phyloP scores from a whole-genome alignment of 1,140 invertebrate genomes.

The Paraescarpia echinospica region DNA sequence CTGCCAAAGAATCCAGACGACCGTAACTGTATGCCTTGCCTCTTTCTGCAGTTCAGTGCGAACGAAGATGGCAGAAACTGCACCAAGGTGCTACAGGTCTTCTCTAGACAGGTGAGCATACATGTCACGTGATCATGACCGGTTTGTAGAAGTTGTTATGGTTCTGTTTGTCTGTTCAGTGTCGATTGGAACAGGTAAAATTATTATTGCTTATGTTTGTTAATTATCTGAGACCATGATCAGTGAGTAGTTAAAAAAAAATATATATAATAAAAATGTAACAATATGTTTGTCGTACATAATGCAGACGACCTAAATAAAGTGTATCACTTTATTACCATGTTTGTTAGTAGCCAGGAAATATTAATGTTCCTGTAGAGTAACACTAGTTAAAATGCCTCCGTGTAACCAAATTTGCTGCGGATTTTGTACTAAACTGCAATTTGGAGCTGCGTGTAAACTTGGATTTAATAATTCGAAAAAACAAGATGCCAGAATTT shows the following conservation, averaged over 20 bases:
- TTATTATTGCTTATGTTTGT: slow-evolving; percentile 2
- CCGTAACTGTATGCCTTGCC: slow-evolving; percentile 82
- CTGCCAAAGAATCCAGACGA: slow-evolving; percentile 79
- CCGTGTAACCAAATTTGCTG: background rate
- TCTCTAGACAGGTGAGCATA: slow-evolving; percentile 74
- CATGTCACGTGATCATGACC: background rate
- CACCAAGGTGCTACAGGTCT: slow-evolving; percentile 84
- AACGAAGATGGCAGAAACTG: slow-evolving; percentile 72
- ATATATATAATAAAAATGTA: no score
- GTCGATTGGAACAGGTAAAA: background rate
- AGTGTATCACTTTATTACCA: background rate
- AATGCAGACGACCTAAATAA: background rate
- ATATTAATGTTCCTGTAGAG: background rate
- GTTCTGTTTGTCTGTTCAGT: background rate
- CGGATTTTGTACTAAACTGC: background rate
- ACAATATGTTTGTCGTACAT: background rate
- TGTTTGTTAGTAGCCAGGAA: background rate
- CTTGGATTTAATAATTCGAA: background rate
- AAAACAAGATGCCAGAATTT: background rate
- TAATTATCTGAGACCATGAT: background rate
- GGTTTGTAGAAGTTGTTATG: background rate
- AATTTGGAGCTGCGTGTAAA: no score
- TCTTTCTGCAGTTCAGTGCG: slow-evolving; percentile 79
- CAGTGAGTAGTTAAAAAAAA: background rate
- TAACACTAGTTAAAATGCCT: background rate